A percentile compares a stretch with the other conserved stretches of the same genome.
These are phyloP conservation scores for Leptinotarsa lineolata DNA, from an alignment of 1,140 invertebrate species.

Conservation along the genomic window DNA sequence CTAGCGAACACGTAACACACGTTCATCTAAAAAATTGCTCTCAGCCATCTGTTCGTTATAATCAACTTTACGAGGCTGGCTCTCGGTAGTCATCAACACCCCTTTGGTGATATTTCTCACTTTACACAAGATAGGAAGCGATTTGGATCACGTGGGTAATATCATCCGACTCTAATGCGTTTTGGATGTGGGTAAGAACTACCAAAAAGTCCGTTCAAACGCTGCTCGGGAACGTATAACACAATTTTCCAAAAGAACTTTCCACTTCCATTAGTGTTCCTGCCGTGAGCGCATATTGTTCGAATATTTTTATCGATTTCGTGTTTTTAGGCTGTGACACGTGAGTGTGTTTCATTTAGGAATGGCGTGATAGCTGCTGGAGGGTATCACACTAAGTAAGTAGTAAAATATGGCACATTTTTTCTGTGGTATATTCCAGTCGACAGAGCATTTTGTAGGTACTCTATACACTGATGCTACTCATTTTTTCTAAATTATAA, in stretches of 20 bases:
- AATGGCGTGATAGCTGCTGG: neutral
- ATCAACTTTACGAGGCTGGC: neutral
- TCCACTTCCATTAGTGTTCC: neutral
- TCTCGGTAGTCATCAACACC: neutral
- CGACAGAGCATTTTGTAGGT: too few relatives aligned
- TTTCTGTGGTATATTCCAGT: too few relatives aligned
- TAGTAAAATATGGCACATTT: too few relatives aligned
- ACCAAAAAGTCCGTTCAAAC: neutral
- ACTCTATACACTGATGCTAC: too few relatives aligned
- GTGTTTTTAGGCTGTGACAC: too few relatives aligned
- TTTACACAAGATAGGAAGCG: neutral
- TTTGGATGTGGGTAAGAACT: neutral
- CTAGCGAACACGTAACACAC: neutral
- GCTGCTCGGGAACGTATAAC: neutral
- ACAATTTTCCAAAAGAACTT: neutral
- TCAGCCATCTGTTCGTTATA: neutral
- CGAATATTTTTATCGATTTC: too few relatives aligned
- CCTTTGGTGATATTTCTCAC: neutral
- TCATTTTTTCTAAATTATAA: too few relatives aligned
- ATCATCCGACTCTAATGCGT: conserved; percentile 3
- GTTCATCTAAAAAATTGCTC: neutral
- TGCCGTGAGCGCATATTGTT: neutral
- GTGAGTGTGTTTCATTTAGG: too few relatives aligned
- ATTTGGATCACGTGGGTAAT: neutral
- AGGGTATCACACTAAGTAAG: too few relatives aligned